Evolutionary conservation across 1,140 invertebrate species (phyloP).

Genomic region (Trigoniulus corallinus): DNA sequence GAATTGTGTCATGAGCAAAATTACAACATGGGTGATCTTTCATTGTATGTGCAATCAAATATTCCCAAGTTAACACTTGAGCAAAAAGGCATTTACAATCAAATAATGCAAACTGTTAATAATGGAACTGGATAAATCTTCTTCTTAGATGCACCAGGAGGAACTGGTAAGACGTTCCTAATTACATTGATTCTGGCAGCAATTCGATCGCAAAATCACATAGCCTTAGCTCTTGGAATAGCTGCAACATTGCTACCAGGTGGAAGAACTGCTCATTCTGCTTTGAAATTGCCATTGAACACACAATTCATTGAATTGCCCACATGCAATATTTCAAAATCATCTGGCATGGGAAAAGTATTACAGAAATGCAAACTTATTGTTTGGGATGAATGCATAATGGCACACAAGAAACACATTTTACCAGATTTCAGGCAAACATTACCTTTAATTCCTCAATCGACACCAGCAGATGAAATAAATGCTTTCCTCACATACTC

Average conservation of each 20-base stretch:
- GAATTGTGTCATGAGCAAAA: constrained; percentile 1
- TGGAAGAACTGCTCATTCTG: constrained; percentile 13
- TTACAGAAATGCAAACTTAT: constrained; percentile 20
- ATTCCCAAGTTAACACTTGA: constrained; percentile 3
- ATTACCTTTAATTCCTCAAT: constrained; percentile 26
- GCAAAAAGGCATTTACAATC: constrained; percentile 5
- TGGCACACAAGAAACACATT: constrained; percentile 24
- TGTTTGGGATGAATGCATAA: constrained; percentile 26
- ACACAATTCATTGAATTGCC: constrained; percentile 9
- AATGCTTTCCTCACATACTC: constrained; percentile 23
- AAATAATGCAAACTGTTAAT: constrained; percentile 6
- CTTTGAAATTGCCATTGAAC: constrained; percentile 15
- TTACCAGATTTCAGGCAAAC: constrained; percentile 29
- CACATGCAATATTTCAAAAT: constrained; percentile 17
- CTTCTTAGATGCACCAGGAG: constrained; percentile 7
- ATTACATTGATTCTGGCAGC: constrained; percentile 11
- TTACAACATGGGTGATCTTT: constrained; percentile 4
- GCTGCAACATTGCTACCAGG: constrained; percentile 12
- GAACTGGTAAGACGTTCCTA: constrained; percentile 5
- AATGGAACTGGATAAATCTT: neutral
- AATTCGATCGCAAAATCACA: constrained; percentile 10
- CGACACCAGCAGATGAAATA: constrained; percentile 21
- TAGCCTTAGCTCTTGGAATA: constrained; percentile 13
- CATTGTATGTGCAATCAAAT: constrained; percentile 5
- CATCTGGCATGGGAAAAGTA: constrained; percentile 14